phyloP scores from a whole-genome alignment of 2,797 vertebrate species.

The Protonibea diacanthus region DNA sequence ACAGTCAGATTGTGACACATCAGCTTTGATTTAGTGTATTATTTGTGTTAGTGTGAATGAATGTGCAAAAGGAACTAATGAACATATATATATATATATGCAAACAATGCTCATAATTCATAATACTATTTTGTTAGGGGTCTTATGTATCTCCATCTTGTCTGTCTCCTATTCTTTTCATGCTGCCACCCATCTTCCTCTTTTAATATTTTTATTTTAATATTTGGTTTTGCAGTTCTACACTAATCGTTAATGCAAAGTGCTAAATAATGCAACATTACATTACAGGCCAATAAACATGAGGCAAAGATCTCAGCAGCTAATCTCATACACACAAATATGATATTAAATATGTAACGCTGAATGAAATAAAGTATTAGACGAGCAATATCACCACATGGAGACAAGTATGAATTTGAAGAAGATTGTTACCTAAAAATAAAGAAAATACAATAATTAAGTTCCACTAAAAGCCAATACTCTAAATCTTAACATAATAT shows the following conservation, averaged over 20 bases:
- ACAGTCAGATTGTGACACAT: too few relatives aligned
- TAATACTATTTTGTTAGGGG: neutral
- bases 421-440: neutral
- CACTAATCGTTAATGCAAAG: slow-evolving; percentile 30
- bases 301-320: neutral
- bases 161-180: neutral
- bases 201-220: neutral
- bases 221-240: slow-evolving; percentile 28
- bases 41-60: slow-evolving; percentile 10
- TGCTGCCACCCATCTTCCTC: neutral
- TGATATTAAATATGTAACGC: neutral
- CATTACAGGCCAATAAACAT: neutral
- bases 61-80: slow-evolving; percentile 27
- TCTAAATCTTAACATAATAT: neutral
- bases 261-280: slow-evolving; percentile 16
- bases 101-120: slow-evolving; percentile 8
- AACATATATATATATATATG: slow-evolving; percentile 1
- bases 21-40: slow-evolving; percentile 10
- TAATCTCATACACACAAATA: neutral
- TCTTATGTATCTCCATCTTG: neutral
- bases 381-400: neutral
- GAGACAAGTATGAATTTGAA: neutral
- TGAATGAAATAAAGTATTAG: neutral
- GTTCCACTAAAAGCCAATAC: neutral
- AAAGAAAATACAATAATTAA: neutral